Evolutionary conservation across 64 coral and sea anemone species (phyloP).

Genomic region (Stylophora pistillata): DNA sequence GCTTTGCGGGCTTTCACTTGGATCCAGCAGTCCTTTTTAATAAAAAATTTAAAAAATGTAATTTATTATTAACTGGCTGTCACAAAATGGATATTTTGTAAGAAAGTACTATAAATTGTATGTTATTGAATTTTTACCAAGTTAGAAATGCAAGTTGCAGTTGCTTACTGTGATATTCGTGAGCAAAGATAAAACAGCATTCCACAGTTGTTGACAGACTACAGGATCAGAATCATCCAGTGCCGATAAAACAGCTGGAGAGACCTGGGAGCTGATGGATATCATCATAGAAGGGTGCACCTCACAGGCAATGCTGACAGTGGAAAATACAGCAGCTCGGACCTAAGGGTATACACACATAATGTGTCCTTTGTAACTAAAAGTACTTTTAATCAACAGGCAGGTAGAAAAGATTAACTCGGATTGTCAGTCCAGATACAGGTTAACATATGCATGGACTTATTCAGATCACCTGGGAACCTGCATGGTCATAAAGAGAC

Average conservation of each 20-base stretch:
- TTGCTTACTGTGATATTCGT: slow-evolving; percentile 65
- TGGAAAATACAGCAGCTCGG: slow-evolving; percentile 74
- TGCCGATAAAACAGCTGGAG: slow-evolving; percentile 73
- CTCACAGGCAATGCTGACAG: slow-evolving; percentile 75
- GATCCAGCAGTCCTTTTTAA: slow-evolving; percentile 89
- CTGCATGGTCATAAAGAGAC: no score
- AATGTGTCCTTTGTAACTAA: neutral
- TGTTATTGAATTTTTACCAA: neutral
- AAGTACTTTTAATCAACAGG: neutral
- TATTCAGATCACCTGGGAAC: no score
- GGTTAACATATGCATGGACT: no score
- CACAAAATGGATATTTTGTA: no score
- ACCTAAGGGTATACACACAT: slow-evolving; percentile 55
- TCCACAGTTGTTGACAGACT: slow-evolving; percentile 84
- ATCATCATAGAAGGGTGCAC: slow-evolving; percentile 39
- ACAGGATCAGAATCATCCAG: slow-evolving; percentile 91
- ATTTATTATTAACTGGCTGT: neutral
- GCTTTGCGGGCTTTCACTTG: slow-evolving; percentile 95
- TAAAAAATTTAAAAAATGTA: neutral
- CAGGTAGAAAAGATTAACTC: no score
- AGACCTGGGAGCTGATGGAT: slow-evolving; percentile 58
- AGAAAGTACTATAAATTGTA: no score
- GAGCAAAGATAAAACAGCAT: slow-evolving; percentile 82
- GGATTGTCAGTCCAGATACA: no score
- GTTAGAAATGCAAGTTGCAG: neutral